These are phyloP conservation scores for Platyrinchus mystaceus DNA, from an alignment of 2,797 vertebrate species.

Conservation along the genomic window DNA sequence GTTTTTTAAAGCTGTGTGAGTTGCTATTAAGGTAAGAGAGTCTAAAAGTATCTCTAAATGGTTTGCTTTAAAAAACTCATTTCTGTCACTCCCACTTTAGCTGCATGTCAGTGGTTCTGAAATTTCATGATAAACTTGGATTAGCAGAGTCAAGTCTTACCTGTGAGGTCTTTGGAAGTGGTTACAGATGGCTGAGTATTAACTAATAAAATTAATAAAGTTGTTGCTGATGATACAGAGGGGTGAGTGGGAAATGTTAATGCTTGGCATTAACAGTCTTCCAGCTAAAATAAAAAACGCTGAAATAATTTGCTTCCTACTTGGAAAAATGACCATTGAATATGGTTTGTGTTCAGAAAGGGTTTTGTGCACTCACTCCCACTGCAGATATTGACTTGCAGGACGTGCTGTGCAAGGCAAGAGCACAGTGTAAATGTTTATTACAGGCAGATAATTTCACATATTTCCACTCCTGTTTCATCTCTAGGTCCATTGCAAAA, in stretches of 20 bases:
- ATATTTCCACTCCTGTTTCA: neutral
- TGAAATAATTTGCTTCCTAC: neutral
- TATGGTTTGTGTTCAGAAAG: neutral
- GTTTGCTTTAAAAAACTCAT: neutral
- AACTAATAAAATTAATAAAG: neutral
- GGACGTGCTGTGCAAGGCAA: neutral
- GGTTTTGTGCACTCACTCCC: neutral
- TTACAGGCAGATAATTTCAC: neutral
- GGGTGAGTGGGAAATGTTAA: neutral
- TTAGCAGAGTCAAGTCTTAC: neutral
- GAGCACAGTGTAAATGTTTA: neutral
- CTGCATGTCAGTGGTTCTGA: neutral
- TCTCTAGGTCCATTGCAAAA: slow-evolving; percentile 92
- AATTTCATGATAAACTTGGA: neutral
- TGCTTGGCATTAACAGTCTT: neutral
- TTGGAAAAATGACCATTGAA: neutral
- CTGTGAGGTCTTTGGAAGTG: neutral
- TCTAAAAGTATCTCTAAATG: neutral
- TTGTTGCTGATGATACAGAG: neutral
- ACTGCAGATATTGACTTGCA: neutral
- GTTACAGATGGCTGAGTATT: neutral
- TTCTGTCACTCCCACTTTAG: neutral
- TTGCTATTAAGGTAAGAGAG: neutral
- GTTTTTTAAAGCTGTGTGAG: neutral
- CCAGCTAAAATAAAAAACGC: neutral